phyloP scores from a whole-genome alignment of 2,797 vertebrate genomes.

The Cephalopachus bancanus region DNA sequence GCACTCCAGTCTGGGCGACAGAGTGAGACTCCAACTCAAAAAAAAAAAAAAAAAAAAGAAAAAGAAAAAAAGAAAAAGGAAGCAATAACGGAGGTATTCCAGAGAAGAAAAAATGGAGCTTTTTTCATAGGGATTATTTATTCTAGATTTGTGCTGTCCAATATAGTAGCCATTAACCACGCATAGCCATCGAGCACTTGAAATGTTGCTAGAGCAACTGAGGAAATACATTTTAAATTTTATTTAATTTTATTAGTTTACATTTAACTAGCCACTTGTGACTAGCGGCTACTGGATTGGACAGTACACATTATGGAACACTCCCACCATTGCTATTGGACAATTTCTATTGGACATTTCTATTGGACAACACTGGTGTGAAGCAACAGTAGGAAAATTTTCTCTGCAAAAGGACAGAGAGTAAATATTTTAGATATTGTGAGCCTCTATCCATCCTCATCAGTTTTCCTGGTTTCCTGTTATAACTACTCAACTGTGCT shows the following conservation, averaged over 20 bases:
- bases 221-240: slow-evolving; percentile 28
- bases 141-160: not conserved
- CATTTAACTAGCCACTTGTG: slow-evolving; percentile 32
- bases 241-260: slow-evolving; percentile 65
- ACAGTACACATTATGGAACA: not conserved
- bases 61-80: not conserved
- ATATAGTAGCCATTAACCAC: not conserved
- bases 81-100: slow-evolving; percentile 24
- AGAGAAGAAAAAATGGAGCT: slow-evolving; percentile 18
- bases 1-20: no score
- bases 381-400: not conserved
- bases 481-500: not conserved
- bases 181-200: not conserved
- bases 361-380: not conserved
- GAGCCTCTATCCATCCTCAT: not conserved
- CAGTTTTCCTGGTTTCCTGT: not conserved
- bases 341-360: slow-evolving; percentile 5
- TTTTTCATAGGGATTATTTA: not conserved
- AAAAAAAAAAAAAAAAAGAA: no score
- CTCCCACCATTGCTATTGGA: not conserved
- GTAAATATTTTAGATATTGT: slow-evolving; percentile 51
- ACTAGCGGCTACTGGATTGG: not conserved
- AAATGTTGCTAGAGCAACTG: slow-evolving; percentile 42
- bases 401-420: slow-evolving; percentile 12
- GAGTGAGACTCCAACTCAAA: no score